Evolutionary conservation across 2,888 invertebrate species (phyloP), one percentile per base, ranked within the genome.

Genomic region (Eupeodes latifasciatus): DNA sequence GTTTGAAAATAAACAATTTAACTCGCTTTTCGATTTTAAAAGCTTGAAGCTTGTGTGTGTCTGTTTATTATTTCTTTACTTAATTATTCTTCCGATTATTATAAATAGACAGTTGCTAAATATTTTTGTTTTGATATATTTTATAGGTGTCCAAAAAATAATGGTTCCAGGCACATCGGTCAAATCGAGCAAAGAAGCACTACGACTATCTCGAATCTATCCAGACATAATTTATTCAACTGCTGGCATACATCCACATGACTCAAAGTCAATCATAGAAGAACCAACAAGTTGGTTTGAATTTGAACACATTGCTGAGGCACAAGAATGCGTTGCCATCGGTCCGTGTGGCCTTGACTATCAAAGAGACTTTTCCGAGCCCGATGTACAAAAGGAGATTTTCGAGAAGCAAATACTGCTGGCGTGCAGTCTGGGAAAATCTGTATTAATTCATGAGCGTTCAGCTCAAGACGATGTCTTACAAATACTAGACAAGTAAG

Each of bases 281-380:
- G 96, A 94, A 90, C 94, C 96, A 91, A 95, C 95, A 81, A 94
- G 94, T 92, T 98, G 98, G 98, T 95, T 95, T 59, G 97, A 97
- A 92, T 94, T 98, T 81, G 95, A 95, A 91, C 95, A 95, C 89
- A 95, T 97, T 90, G 97, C 97, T 19, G 94, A 95, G 74, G 97
- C 97, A 91, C 96, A 96, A 4, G 98, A 98, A 94, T 98, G 98
- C 93, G 98, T 98, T 47, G 98, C 98, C 4, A 95, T 98, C 57
- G 98, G 98, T 27, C 98, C 98, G 93, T 98, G 98, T 93, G 98
- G 98, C 51, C 95, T 99, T 90, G 98, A 99, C 94, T 98, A 97
- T 93, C 98, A 97, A 93, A 96, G 98, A 92, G 98, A 98, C 93
- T 98, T 98, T 94, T 98, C 98, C 10, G 97, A 98, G 91, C 98